phyloP scores from a whole-genome alignment of 1,140 invertebrate genomes.

The silkworm (Bombyx mori) region DNA sequence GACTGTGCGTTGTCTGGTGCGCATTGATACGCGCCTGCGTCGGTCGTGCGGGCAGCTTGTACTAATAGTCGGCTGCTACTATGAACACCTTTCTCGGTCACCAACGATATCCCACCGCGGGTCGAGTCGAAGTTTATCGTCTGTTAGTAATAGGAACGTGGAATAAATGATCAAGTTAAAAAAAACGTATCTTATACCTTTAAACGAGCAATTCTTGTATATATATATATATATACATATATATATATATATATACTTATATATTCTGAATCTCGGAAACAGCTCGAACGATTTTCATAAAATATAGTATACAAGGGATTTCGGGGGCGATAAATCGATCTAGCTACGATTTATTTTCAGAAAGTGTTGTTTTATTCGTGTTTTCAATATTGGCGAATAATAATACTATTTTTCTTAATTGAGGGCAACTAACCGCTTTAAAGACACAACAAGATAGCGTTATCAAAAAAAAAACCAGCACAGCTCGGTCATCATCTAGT shows the following conservation, averaged over 20 bases:
- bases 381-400: too few species aligned
- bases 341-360: too few species aligned
- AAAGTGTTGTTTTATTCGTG: too few species aligned
- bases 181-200: too few species aligned
- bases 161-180: background rate
- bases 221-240: slow-evolving; percentile 1
- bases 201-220: background rate
- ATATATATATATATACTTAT: background rate
- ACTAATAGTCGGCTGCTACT: slow-evolving; percentile 86
- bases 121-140: slow-evolving; percentile 87
- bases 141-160: slow-evolving; percentile 35
- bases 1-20: slow-evolving; percentile 85
- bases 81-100: slow-evolving; percentile 83
- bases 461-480: too few species aligned
- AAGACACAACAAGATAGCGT: too few species aligned
- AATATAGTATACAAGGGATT: too few species aligned
- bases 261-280: too few species aligned
- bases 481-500: too few species aligned
- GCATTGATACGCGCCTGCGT: slow-evolving; percentile 84
- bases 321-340: too few species aligned
- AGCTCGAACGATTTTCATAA: background rate
- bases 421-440: too few species aligned
- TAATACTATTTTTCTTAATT: too few species aligned
- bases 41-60: slow-evolving; percentile 79
- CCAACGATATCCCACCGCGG: slow-evolving; percentile 81